These are phyloP conservation scores for Drosophila neutralis DNA, from an alignment of 2,888 invertebrate species.

Conservation along the genomic window DNA sequence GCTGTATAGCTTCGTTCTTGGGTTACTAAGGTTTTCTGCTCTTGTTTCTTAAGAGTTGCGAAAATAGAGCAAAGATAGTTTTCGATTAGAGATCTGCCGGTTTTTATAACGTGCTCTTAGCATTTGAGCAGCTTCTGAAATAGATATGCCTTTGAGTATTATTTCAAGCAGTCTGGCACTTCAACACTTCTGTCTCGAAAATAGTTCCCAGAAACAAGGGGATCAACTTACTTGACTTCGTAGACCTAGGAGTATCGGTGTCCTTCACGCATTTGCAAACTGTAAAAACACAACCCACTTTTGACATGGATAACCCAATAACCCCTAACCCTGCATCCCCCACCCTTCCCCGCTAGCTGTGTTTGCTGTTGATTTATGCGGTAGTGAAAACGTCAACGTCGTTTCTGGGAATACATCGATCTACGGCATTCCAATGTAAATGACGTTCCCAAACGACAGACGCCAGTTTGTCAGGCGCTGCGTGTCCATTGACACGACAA, in stretches of 20 bases:
- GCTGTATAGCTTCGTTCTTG: neutral
- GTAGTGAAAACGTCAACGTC: conserved; percentile 39
- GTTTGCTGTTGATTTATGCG: conserved; percentile 52
- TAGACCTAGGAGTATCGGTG: conserved; percentile 10
- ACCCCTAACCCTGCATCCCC: neutral
- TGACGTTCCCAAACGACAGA: conserved; percentile 51
- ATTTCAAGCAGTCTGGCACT: neutral
- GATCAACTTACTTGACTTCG: conserved; percentile 3
- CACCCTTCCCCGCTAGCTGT: neutral
- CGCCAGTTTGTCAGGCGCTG: conserved; percentile 36
- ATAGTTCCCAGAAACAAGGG: neutral
- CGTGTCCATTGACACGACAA: conserved; percentile 46
- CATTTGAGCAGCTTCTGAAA: neutral
- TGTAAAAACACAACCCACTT: conserved; percentile 26
- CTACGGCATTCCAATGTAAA: conserved; percentile 63
- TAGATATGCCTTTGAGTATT: neutral
- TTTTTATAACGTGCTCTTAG: neutral
- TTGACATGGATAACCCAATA: neutral
- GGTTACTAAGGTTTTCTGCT: neutral
- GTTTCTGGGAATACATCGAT: conserved; percentile 62
- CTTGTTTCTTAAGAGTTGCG: neutral
- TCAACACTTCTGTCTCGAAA: neutral
- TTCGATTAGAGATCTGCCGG: neutral
- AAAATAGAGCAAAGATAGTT: neutral
- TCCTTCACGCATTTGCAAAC: conserved; percentile 19